A percentile compares a stretch with the other conserved stretches of the same genome.
These are phyloP conservation scores for Astropecten irregularis DNA, from an alignment of 53 echinoderm and acorn worm genomes.

Conservation along the genomic window DNA sequence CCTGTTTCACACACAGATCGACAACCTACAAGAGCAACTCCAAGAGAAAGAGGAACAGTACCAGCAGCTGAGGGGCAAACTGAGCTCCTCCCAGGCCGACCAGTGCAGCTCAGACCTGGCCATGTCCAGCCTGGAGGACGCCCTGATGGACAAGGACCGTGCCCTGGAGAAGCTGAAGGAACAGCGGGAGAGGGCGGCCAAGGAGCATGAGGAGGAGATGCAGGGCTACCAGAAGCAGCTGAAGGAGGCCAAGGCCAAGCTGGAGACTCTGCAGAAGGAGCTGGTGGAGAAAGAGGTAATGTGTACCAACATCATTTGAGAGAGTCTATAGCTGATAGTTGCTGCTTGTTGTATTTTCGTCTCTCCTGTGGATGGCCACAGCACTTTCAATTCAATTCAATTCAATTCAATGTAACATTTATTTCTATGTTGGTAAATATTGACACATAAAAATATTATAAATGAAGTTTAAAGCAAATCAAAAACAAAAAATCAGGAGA, in stretches of 20 bases:
- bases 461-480: too few species aligned
- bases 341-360: background rate
- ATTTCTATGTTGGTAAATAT: too few species aligned
- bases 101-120: conserved; percentile 90
- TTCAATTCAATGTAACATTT: too few species aligned
- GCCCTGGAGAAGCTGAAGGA: conserved; percentile 69
- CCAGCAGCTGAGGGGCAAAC: conserved; percentile 51
- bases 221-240: conserved; percentile 66
- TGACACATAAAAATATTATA: too few species aligned
- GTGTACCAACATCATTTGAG: background rate
- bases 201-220: conserved; percentile 68
- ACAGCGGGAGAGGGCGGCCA: conserved; percentile 64
- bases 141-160: conserved; percentile 89
- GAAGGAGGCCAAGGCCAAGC: conserved; percentile 64
- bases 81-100: conserved; percentile 81
- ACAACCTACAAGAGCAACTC: conserved; percentile 88
- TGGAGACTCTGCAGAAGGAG: conserved; percentile 77
- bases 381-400: too few species aligned
- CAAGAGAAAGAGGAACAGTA: conserved; percentile 77
- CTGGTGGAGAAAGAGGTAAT: conserved; percentile 88
- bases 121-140: conserved; percentile 95
- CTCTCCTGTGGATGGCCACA: too few species aligned
- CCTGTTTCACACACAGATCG: conserved; percentile 85
- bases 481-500: too few species aligned
- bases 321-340: background rate